Evolutionary conservation across 2,113 vertebrate genomes (phyloP).

Genomic region (Melanostigma gelatinosum): DNA sequence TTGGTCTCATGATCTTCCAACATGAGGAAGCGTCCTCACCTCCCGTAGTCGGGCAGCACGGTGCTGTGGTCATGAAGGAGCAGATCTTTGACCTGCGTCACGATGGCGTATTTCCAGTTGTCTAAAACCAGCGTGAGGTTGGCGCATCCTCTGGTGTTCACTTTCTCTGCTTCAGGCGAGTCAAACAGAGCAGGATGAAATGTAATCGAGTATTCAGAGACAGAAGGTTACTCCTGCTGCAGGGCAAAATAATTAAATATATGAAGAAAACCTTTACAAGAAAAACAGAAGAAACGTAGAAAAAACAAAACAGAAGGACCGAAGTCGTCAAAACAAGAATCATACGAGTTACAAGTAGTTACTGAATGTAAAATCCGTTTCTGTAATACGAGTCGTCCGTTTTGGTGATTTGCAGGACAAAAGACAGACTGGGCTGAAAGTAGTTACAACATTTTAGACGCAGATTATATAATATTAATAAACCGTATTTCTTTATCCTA

Average conservation of each 20-base stretch:
- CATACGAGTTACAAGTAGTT: neutral
- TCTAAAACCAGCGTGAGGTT: constrained; percentile 90
- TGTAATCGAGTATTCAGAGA: no score
- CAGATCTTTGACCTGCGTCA: constrained; percentile 87
- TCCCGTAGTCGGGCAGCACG: constrained; percentile 88
- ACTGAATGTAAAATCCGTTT: neutral
- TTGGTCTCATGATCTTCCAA: no score
- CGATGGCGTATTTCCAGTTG: constrained; percentile 92
- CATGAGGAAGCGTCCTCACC: constrained; percentile 71
- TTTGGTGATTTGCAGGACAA: neutral
- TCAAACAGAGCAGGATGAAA: neutral
- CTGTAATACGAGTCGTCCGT: neutral
- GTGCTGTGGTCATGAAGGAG: constrained; percentile 88
- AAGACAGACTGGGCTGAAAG: neutral
- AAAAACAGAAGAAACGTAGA: neutral
- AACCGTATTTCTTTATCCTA: neutral
- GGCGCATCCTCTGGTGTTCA: constrained; percentile 78
- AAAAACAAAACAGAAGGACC: neutral
- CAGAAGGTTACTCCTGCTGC: no score
- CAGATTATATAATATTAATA: neutral
- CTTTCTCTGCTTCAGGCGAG: constrained; percentile 68
- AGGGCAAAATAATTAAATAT: neutral
- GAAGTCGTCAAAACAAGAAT: neutral
- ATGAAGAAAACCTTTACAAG: neutral
- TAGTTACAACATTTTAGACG: neutral